These are phyloP conservation scores for Pterois miles DNA, from an alignment of 2,797 vertebrate species.

Conservation along the genomic window DNA sequence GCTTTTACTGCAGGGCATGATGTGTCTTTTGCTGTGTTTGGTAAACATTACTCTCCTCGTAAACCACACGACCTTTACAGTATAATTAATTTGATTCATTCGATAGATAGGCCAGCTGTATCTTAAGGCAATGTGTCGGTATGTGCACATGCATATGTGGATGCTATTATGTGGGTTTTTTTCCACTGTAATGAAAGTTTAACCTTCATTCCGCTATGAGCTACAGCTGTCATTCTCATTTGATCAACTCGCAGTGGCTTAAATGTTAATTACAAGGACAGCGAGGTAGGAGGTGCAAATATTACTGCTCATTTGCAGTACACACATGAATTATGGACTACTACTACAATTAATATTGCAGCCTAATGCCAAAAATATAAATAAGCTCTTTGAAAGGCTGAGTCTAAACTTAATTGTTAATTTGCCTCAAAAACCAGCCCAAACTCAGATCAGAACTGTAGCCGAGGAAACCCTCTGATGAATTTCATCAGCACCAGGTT, in stretches of 20 bases:
- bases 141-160: background rate
- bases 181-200: background rate
- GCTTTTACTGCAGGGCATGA: conserved; percentile 8
- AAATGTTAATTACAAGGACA: conserved; percentile 21
- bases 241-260: background rate
- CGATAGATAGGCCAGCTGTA: background rate
- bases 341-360: background rate
- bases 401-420: background rate
- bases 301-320: background rate
- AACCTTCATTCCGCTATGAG: background rate
- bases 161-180: background rate
- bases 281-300: background rate
- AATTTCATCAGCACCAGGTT: background rate
- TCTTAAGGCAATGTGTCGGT: background rate
- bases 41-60: conserved; percentile 29
- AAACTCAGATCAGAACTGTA: background rate
- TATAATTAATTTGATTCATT: background rate
- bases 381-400: background rate
- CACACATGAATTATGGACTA: background rate
- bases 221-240: conserved; percentile 6
- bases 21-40: conserved; percentile 9
- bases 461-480: background rate
- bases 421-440: background rate
- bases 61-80: background rate
- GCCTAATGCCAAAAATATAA: background rate